Base-by-base conservation (phyloP, 1,140 invertebrate species). In the Globodera rostochiensis region DNA sequence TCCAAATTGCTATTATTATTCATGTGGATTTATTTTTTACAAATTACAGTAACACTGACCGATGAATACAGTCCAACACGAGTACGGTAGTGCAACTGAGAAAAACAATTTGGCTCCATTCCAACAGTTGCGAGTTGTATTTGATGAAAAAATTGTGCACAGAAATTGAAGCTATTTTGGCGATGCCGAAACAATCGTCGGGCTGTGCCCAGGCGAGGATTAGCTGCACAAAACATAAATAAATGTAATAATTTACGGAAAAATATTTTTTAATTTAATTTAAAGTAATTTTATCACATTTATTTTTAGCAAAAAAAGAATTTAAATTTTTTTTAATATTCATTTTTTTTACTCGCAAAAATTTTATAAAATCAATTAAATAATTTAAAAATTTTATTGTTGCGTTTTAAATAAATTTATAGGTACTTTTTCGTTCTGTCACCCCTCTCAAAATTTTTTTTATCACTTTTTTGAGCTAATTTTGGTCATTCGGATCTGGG, bases 91-190 rank as follows among this genome's bases (percentile, higher is more conserved):
- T 71, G 69, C 69, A 45, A 19, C 36, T 45, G 69, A 71, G 69
- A 19, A 15, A 71, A 36, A 71, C 69, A 45, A 71, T 71, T 71
- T 71, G 69, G 9, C 8, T 71, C 69, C 69, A 71, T 71, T 71
- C 69, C 69, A 71, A 11, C 69, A 71, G 25, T 13, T 36, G 46
- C 9, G 69, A 25, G n/a, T 71, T 71, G 21, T 71, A 71, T 11
- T 71, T 47, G 69, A 5, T 71, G 21, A 71, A 47, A 47, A 71
- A 71, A 47, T 45, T 19, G 11, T 19, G 21, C 36, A 45, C 19
- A n/a, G 15, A 64, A 64, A 64, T 64, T 13, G 57, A 13, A 64
- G n/a, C 25, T 0, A 71, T 71, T 71, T 45, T 36, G 1, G 46
- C 69, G 9, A 71, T 45, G 11, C 69, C 69, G 25, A 71, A 71